Evolutionary conservation across 2,888 invertebrate genomes (phyloP), one percentile per base, ranked within the genome.

Genomic region (Dusona sp.): DNA sequence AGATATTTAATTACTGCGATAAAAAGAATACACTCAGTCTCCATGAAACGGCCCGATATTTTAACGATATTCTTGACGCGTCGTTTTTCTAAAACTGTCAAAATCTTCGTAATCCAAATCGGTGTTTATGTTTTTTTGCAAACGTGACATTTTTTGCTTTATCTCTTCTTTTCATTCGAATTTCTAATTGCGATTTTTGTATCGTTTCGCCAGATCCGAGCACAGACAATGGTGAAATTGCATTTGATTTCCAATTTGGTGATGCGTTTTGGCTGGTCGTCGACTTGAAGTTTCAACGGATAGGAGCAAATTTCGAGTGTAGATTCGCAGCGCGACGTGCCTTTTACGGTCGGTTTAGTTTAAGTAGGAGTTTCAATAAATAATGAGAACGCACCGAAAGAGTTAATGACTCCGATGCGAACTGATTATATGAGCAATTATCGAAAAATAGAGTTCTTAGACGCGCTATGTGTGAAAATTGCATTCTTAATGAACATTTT

Each of bases 351-450:
- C n/a, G n/a, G n/a, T n/a, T n/a, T n/a, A n/a, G n/a, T n/a, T n/a
- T n/a, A n/a, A n/a, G n/a, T n/a, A n/a, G n/a, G n/a, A 57, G 64
- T 8, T 67, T 79, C 6, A 77, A 81, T 86, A 61, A 80, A 67
- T 84, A 78, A 86, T 51, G 73, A 36, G 38, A 13, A 64, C 36
- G 36, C 36, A 74, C 61, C 78, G 70, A 78, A 75, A 29, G 73
- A 74, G 74, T 42, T 84, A 81, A 84, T 79, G 61, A 86, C 78
- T 74, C 70, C 81, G 81, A 81, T 83, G 78, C 45, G n/a, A n/a
- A 67, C 45, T 54, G 61, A 48, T 79, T 45, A 83, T 68, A 68
- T 25, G 85, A 72, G 74, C 72, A 72, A 86, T 86, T 80, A 86
- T 80, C 61, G 72, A 48, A 77, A n/a, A 64, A 8, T n/a, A 13